Base-by-base conservation (phyloP, 2,113 vertebrate species). In the Perca flavescens region DNA sequence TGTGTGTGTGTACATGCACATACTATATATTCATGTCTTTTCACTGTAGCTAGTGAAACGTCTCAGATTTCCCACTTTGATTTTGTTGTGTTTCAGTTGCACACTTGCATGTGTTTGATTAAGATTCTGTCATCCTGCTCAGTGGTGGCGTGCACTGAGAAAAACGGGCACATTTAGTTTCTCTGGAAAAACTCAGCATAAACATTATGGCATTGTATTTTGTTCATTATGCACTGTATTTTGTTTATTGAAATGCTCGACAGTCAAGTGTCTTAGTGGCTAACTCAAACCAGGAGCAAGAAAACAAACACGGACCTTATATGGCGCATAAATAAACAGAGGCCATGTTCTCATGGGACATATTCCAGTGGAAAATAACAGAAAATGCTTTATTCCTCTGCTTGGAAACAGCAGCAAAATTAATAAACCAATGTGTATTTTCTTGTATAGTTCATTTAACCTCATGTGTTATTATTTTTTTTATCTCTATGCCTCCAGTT, bases 401-500 rank as follows among this genome's bases (percentile, higher is more conserved):
- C 54, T 71, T 11, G 12, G 47, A 82, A 84, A 40, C 17, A 7
- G 4, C 7, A 63, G 21, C 40, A 5, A 82, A 63, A 64, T 70
- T 2, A 13, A 13, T 67, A 16, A 22, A 40, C 72, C 14, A 63
- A 36, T 31, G 6, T 73, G 4, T 50, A 1, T 58, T 11, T 61
- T 15, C 12, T 17, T 53, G 2, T 57, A 11, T 21, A 67, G 31
- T 74, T 34, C 19, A 47, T 66, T 25, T 34, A 8, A 65, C 53
- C 47, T 81, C 6, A 74, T 50, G 22, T 10, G 6, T 77, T 12
- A 43, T 43, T 43, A 43, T 65, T 60, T 58, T 74, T 61, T 82
- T 52, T 57, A 9, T 85, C 50, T 91, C n/a, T 86, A 0, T 86
- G 8, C 25, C 74, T 89, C 25, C 95, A 99, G 98, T 99, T 99